A percentile compares a stretch with the other conserved stretches of the same genome.
Evolutionary conservation across 2,888 invertebrate species (phyloP).

Genomic region (Rhaphigaster nebulosa): DNA sequence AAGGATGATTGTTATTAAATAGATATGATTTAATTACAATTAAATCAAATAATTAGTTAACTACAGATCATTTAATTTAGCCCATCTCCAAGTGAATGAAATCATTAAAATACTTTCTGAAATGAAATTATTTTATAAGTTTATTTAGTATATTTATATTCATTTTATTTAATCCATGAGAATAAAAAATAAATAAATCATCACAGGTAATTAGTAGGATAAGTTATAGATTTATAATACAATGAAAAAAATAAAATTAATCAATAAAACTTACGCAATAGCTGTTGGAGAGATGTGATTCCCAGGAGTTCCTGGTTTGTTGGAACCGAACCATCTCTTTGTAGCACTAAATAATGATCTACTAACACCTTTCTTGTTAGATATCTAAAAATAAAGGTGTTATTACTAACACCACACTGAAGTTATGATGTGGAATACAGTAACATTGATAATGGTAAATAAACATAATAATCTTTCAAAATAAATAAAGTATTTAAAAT

Average conservation of each 20-base stretch:
- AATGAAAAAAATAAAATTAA: neutral
- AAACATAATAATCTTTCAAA: neutral
- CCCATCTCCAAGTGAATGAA: too few species aligned
- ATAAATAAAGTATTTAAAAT: neutral
- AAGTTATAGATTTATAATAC: neutral
- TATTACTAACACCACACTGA: constrained; percentile 67
- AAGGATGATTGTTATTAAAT: too few species aligned
- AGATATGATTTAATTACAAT: too few species aligned
- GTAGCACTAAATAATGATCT: constrained; percentile 94
- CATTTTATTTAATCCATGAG: too few species aligned
- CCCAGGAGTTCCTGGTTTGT: constrained; percentile 81
- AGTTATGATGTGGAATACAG: constrained; percentile 53
- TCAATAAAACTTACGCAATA: constrained; percentile 77
- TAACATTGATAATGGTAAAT: constrained; percentile 12
- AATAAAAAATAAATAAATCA: too few species aligned
- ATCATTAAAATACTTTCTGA: too few species aligned
- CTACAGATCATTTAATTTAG: too few species aligned
- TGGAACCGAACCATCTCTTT: constrained; percentile 94
- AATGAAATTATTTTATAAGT: too few species aligned
- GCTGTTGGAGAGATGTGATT: constrained; percentile 80
- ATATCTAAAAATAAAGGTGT: constrained; percentile 70
- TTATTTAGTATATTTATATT: too few species aligned
- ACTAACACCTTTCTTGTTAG: constrained; percentile 92
- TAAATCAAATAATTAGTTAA: too few species aligned
- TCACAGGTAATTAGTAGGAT: too few species aligned